Evolutionary conservation across 2,797 vertebrate genomes (phyloP).

Genomic region (Parauchenoglanis punctatus): DNA sequence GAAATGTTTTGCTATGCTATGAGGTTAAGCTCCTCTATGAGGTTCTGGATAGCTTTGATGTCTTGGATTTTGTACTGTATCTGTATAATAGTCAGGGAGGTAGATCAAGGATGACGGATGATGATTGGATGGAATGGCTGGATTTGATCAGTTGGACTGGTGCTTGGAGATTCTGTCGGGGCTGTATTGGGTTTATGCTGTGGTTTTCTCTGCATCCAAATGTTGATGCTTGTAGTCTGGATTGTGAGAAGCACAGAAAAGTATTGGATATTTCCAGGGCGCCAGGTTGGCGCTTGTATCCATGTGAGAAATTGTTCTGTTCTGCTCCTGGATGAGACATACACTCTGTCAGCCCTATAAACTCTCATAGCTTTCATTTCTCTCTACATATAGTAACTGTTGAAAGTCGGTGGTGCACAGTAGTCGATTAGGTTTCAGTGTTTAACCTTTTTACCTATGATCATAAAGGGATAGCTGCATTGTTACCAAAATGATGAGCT

Average conservation of each 20-base stretch:
- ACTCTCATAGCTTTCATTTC: background rate
- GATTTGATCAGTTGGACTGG: constrained; percentile 1
- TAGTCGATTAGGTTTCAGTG: background rate
- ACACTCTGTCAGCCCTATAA: background rate
- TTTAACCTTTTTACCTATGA: background rate
- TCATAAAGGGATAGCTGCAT: background rate
- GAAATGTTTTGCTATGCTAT: background rate
- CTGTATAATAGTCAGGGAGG: background rate
- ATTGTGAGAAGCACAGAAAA: constrained; percentile 2
- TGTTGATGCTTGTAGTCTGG: background rate
- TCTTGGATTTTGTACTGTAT: background rate
- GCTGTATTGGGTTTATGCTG: constrained; percentile 6
- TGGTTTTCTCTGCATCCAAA: constrained; percentile 15
- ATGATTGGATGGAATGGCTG: constrained; percentile 4
- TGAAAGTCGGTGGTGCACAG: background rate
- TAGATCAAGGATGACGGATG: background rate
- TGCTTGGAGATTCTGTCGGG: background rate
- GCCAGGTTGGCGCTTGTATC: constrained; percentile 15
- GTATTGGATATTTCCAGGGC: background rate
- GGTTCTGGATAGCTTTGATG: background rate
- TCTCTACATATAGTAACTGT: background rate
- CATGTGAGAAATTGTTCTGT: background rate
- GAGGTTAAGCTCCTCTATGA: background rate
- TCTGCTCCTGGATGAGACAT: background rate
- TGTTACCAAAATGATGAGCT: background rate